phyloP scores from a whole-genome alignment of 1,140 invertebrate species.

The Achatina immaculata region DNA sequence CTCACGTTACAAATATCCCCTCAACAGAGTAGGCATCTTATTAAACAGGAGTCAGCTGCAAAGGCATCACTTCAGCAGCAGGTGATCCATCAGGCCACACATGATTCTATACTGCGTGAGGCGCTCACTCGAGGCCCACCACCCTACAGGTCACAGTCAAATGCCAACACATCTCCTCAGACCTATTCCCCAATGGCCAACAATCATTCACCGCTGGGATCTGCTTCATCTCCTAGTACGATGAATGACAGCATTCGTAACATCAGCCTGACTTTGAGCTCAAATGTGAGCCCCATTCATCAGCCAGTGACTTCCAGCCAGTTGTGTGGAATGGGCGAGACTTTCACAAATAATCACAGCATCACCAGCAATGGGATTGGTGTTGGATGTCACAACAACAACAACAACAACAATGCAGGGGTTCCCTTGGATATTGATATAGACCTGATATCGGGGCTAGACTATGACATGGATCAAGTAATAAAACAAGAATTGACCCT shows the following conservation, averaged over 20 bases:
- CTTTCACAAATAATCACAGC: conserved; percentile 5
- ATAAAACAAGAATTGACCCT: conserved; percentile 93
- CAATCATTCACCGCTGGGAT: neutral
- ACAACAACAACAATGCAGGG: neutral
- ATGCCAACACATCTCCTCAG: conserved; percentile 23
- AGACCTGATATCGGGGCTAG: conserved; percentile 76
- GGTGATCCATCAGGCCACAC: conserved; percentile 42
- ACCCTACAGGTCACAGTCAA: conserved; percentile 30
- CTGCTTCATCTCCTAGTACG: neutral
- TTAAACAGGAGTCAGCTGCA: conserved; percentile 20
- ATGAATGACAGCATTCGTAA: conserved; percentile 37
- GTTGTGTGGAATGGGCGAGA: neutral
- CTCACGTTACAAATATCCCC: conserved; percentile 45
- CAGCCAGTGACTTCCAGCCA: neutral
- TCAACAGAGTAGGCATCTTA: conserved; percentile 36
- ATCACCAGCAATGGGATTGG: conserved; percentile 8
- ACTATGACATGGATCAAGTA: conserved; percentile 96
- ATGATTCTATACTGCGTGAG: conserved; percentile 61
- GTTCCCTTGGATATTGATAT: conserved; percentile 57
- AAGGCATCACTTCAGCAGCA: conserved; percentile 28
- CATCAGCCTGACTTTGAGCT: conserved; percentile 7
- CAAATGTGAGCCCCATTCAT: neutral
- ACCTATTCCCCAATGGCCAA: neutral
- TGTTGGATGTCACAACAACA: too few relatives aligned
- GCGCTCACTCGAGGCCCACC: conserved; percentile 54